These are phyloP conservation scores for Caenorhabditis parvicauda DNA, from an alignment of 2,888 invertebrate species.

Conservation along the genomic window DNA sequence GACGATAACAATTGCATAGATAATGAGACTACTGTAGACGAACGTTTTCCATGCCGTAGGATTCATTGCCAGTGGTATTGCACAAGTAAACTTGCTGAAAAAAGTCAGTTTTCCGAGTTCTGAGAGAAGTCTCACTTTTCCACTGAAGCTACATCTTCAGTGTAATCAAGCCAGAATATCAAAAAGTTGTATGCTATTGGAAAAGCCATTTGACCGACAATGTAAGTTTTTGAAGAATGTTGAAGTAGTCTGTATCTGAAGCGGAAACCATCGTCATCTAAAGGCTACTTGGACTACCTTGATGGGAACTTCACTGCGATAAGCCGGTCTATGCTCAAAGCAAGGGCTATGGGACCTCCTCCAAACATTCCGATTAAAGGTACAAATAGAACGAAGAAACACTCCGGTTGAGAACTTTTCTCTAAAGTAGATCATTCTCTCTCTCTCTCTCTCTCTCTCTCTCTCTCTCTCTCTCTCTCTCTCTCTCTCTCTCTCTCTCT, in stretches of 20 bases:
- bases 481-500: too few species aligned
- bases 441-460: too few species aligned
- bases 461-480: too few species aligned
- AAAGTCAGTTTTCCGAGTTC: slow-evolving; percentile 1
- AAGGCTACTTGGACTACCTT: slow-evolving; percentile 6
- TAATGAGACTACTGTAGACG: slow-evolving; percentile 21
- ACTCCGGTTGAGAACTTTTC: slow-evolving; percentile 18
- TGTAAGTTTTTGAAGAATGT: slow-evolving; percentile 20
- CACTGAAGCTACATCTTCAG: slow-evolving; percentile 7
- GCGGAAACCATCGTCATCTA: slow-evolving; percentile 26
- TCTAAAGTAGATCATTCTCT: slow-evolving; percentile 8
- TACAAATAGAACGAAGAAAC: slow-evolving; percentile 21
- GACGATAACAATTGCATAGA: slow-evolving; percentile 20
- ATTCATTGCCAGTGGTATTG: slow-evolving; percentile 21
- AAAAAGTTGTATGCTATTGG: slow-evolving; percentile 18
- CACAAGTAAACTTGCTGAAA: slow-evolving; percentile 23
- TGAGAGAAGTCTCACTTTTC: slow-evolving; percentile 11
- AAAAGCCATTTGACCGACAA: slow-evolving; percentile 22
- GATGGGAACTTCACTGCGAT: slow-evolving; percentile 32
- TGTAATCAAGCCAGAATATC: slow-evolving; percentile 14
- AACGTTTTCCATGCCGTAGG: slow-evolving; percentile 21
- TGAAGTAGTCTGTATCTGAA: too few species aligned
- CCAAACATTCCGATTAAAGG: slow-evolving; percentile 23
- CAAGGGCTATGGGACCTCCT: slow-evolving; percentile 26
- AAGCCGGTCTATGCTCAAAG: slow-evolving; percentile 29